Evolutionary conservation across 1,140 invertebrate genomes (phyloP).

Genomic region (Phthorimaea operculella): DNA sequence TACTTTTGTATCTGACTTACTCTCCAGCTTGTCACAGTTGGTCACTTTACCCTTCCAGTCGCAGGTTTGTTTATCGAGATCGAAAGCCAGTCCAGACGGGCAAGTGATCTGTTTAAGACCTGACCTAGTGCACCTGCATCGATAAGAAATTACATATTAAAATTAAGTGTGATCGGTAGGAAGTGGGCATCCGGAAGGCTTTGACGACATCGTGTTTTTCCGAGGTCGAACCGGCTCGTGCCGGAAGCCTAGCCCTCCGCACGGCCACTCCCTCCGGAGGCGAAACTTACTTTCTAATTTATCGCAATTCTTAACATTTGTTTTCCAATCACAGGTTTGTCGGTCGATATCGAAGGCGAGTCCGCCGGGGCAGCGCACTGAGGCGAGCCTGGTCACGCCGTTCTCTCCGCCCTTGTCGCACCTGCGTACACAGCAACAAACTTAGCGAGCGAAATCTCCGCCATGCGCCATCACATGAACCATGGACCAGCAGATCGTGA

Average conservation of each 20-base stretch:
- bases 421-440: conserved; percentile 70
- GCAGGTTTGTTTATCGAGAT: conserved; percentile 96
- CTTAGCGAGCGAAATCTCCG: conserved; percentile 19
- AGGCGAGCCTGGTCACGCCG: conserved; percentile 84
- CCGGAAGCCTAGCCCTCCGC: conserved; percentile 3
- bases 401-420: conserved; percentile 90
- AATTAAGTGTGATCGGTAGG: conserved; percentile 39
- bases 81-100: conserved; percentile 94
- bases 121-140: conserved; percentile 88
- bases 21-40: conserved; percentile 95
- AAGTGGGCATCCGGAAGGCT: conserved; percentile 54
- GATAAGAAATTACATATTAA: conserved; percentile 61
- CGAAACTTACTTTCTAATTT: conserved; percentile 89
- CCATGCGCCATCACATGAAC: too few relatives aligned
- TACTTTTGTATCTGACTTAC: conserved; percentile 79
- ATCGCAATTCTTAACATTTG: conserved; percentile 95
- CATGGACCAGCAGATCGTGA: too few relatives aligned
- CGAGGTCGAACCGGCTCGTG: neutral
- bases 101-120: conserved; percentile 95
- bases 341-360: conserved; percentile 94
- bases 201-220: conserved; percentile 8
- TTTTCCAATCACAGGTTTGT: conserved; percentile 96
- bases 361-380: conserved; percentile 88
- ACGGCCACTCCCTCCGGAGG: conserved; percentile 38
- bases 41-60: conserved; percentile 97